A percentile compares a stretch with the other conserved stretches of the same genome.
phyloP scores from a whole-genome alignment of 2,113 vertebrate species.

The Clupea harengus region DNA sequence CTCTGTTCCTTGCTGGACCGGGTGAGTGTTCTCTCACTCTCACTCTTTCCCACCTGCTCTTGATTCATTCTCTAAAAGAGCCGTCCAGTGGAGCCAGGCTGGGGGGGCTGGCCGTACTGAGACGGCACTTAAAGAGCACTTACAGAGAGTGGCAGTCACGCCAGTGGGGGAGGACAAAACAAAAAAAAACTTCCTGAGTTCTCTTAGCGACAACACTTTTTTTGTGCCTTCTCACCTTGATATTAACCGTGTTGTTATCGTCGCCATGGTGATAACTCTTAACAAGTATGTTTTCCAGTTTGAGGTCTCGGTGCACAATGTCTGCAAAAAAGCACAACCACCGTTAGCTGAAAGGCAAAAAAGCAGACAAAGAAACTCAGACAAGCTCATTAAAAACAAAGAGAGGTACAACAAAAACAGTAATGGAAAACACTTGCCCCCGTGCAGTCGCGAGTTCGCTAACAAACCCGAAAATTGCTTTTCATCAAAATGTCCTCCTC shows the following conservation, averaged over 20 bases:
- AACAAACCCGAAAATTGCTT: background rate
- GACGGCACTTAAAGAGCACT: slow-evolving; percentile 52
- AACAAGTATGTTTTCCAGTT: slow-evolving; percentile 89
- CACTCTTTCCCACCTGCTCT: slow-evolving; percentile 52
- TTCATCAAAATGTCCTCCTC: background rate
- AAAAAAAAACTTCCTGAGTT: slow-evolving; percentile 17
- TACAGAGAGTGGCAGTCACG: slow-evolving; percentile 22
- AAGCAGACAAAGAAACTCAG: background rate
- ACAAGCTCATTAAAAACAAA: background rate
- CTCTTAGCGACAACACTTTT: slow-evolving; percentile 2
- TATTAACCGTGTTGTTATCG: slow-evolving; percentile 75
- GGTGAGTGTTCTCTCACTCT: slow-evolving; percentile 34
- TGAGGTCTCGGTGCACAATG: slow-evolving; percentile 82
- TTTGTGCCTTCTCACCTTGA: slow-evolving; percentile 74
- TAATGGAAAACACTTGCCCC: background rate
- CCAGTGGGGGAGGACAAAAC: slow-evolving; percentile 8
- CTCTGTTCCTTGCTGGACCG: slow-evolving; percentile 46
- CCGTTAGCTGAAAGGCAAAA: background rate
- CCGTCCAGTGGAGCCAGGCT: slow-evolving; percentile 44
- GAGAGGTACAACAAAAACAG: background rate
- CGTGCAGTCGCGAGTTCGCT: background rate
- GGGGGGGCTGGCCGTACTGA: slow-evolving; percentile 57
- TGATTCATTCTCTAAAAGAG: slow-evolving; percentile 47
- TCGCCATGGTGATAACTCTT: slow-evolving; percentile 75
- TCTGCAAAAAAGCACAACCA: slow-evolving; percentile 62